phyloP scores from a whole-genome alignment of 2,888 invertebrate genomes.

The Tenthredo amoena region DNA sequence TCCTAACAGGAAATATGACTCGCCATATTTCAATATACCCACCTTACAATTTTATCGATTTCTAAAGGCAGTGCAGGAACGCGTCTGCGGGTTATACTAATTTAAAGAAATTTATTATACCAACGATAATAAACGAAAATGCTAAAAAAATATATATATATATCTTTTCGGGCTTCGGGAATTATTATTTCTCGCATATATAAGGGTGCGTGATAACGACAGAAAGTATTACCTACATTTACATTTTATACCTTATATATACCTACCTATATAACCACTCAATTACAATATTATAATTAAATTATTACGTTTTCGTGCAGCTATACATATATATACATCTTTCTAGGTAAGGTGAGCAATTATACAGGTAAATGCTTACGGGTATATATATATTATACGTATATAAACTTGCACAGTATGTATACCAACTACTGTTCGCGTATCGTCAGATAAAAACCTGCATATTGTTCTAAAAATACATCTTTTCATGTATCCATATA shows the following conservation, averaged over 20 bases:
- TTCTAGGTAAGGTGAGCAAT: not conserved
- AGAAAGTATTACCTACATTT: not conserved
- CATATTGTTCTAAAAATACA: slow-evolving; percentile 27
- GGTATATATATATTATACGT: not conserved
- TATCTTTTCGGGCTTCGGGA: not conserved
- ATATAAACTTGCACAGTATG: not conserved
- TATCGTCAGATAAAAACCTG: slow-evolving; percentile 18
- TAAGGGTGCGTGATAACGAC: not conserved
- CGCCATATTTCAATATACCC: not conserved
- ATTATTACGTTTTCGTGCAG: not conserved
- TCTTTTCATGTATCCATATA: not conserved
- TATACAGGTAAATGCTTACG: not conserved
- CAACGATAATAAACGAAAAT: slow-evolving; percentile 2
- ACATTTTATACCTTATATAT: not conserved
- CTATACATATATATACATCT: not conserved
- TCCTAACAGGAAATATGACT: slow-evolving; percentile 1
- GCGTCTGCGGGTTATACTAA: not conserved
- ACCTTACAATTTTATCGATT: not conserved
- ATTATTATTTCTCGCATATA: not conserved
- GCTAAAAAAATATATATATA: not conserved
- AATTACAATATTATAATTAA: not conserved
- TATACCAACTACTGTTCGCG: not conserved
- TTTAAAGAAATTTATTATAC: not conserved
- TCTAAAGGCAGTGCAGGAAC: not conserved
- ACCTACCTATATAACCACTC: not conserved